Percentiles rank a stretch among this genome's conserved stretches.
Conservation (phyloP, 2,113 vertebrate genomes). For the Heloderma charlesbogerti region DNA sequence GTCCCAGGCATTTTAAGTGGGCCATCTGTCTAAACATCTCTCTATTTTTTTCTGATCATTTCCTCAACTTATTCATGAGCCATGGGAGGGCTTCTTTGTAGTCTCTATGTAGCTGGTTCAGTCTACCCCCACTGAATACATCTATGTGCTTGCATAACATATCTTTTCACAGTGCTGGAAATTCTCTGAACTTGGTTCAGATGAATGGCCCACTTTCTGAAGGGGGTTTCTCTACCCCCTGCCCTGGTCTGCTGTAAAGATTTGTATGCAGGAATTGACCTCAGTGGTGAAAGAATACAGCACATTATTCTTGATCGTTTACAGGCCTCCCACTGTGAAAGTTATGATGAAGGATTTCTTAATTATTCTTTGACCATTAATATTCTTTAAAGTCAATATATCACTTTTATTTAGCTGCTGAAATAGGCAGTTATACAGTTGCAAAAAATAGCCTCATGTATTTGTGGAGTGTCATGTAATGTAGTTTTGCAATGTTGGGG, state of each 20-base stretch:
- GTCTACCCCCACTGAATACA: slow-evolving; percentile 95
- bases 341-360: slow-evolving; percentile 97
- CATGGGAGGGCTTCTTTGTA: slow-evolving; percentile 99
- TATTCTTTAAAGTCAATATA: slow-evolving; percentile 94
- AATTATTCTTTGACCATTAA: slow-evolving; percentile 94
- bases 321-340: slow-evolving; percentile 89
- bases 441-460: slow-evolving; percentile 61
- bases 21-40: slow-evolving; percentile 99
- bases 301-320: slow-evolving; percentile 98
- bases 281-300: slow-evolving; percentile 90
- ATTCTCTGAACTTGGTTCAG: slow-evolving; percentile 94
- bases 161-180: slow-evolving; percentile 89
- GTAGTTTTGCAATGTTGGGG: slow-evolving; percentile 70
- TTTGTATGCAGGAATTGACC: slow-evolving; percentile 98
- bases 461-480: slow-evolving; percentile 70
- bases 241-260: slow-evolving; percentile 79
- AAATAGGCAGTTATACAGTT: slow-evolving; percentile 76
- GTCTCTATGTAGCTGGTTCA: slow-evolving; percentile 90
- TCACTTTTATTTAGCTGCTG: slow-evolving; percentile 81
- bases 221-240: slow-evolving; percentile 80
- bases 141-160: slow-evolving; percentile 93
- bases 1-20: slow-evolving; percentile 97
- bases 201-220: slow-evolving; percentile 94
- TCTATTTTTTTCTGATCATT: slow-evolving; percentile 98
- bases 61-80: slow-evolving; percentile 99